These are phyloP conservation scores for Catostylus mosaicus DNA, from an alignment of 30 jellyfish, hydroid and myxozoan species.

Conservation along the genomic window DNA sequence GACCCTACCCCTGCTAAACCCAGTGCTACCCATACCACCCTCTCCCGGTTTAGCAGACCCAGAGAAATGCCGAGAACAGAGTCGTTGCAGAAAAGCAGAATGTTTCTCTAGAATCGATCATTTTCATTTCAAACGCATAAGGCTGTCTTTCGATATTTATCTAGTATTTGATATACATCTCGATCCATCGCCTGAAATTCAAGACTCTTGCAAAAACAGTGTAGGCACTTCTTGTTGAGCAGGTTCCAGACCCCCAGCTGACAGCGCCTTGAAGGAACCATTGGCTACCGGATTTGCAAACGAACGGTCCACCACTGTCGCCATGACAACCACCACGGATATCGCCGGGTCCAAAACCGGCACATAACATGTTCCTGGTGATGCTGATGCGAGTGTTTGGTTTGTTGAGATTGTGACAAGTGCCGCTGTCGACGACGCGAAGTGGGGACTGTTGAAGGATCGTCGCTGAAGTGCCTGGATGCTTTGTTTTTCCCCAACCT, in stretches of 20 bases:
- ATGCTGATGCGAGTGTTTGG: conserved; percentile 39
- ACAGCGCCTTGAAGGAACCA: conserved; percentile 90
- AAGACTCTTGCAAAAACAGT: conserved; percentile 82
- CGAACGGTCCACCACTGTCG: conserved; percentile 95
- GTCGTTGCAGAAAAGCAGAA: no score
- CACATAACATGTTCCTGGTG: conserved; percentile 79
- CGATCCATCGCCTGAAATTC: conserved; percentile 47
- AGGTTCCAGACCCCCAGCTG: conserved; percentile 90
- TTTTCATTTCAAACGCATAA: no score
- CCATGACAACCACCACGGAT: conserved; percentile 95
- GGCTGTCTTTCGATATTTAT: neutral
- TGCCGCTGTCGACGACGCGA: conserved; percentile 39
- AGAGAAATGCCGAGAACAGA: no score
- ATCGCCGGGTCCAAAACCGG: conserved; percentile 81
- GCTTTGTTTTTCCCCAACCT: conserved; percentile 79
- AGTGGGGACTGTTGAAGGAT: conserved; percentile 70
- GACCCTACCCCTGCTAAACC: no score
- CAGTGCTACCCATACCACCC: no score
- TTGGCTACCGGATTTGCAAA: conserved; percentile 66
- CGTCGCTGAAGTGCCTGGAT: conserved; percentile 54
- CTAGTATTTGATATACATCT: conserved; percentile 38
- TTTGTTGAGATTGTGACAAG: conserved; percentile 54
- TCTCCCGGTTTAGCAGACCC: no score
- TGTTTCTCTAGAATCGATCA: no score
- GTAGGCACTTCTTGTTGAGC: conserved; percentile 74